Conservation (phyloP, 2,113 vertebrate genomes). For the Ancistrus triradiatus region DNA sequence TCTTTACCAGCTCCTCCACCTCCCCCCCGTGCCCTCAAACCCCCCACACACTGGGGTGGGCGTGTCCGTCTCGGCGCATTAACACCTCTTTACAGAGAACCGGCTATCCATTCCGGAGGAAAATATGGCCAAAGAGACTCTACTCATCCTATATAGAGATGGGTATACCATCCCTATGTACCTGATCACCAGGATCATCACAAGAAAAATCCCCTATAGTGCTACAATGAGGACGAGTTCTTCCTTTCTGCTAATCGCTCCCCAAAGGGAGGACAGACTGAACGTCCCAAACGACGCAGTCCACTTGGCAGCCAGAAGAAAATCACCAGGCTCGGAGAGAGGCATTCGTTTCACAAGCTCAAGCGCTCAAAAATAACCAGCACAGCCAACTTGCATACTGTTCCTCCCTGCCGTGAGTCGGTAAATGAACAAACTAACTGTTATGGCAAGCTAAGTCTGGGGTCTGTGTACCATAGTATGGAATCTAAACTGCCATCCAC, state of each 20-base stretch:
- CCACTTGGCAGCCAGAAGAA: slow-evolving; percentile 53
- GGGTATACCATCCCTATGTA: slow-evolving; percentile 74
- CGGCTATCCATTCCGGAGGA: slow-evolving; percentile 53
- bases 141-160: slow-evolving; percentile 60
- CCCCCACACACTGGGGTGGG: neutral
- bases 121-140: slow-evolving; percentile 58
- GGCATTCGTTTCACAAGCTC: slow-evolving; percentile 61
- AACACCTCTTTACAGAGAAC: slow-evolving; percentile 62
- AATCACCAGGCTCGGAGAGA: slow-evolving; percentile 62
- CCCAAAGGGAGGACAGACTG: slow-evolving; percentile 53
- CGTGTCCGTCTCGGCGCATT: slow-evolving; percentile 44
- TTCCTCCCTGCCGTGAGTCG: slow-evolving; percentile 5
- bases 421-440: slow-evolving; percentile 4
- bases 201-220: slow-evolving; percentile 73
- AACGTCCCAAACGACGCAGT: slow-evolving; percentile 50
- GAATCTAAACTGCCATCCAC: too few relatives aligned
- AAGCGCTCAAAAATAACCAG: slow-evolving; percentile 25
- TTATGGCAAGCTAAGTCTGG: neutral
- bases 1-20: slow-evolving; percentile 43
- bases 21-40: slow-evolving; percentile 14
- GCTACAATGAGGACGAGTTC: slow-evolving; percentile 41
- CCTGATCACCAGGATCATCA: slow-evolving; percentile 73
- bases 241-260: slow-evolving; percentile 15
- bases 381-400: slow-evolving; percentile 20
- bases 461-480: too few relatives aligned